Base-by-base conservation (phyloP, 2,113 vertebrate genomes). In the Phainopepla nitens region DNA sequence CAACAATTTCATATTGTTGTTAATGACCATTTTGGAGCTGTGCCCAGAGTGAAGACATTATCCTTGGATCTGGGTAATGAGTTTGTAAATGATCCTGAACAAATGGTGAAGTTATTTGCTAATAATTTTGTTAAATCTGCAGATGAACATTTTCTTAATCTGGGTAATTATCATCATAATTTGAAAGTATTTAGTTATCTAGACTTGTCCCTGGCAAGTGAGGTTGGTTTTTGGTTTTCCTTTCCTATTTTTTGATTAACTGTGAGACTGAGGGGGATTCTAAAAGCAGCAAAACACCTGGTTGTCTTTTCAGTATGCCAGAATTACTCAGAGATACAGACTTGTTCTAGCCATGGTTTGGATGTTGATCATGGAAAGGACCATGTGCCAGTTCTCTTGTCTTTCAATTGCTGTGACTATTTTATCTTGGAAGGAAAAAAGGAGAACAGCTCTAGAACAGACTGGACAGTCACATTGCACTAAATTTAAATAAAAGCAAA, bases 21-120 rank as follows among this genome's bases (percentile, higher is more conserved):
- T 96, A 96, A 97, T 95, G 95, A 95, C 82, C 78, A 62, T 96
- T 95, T 95, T 96, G 95, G 91, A 91, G 14, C 17, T 58, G 13
- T 90, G 95, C 94, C 94, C 57, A 86, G 70, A 87, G 33, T 71
- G 82, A 95, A 80, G 68, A 90, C 65, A 77, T 94, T 96, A 80
- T 93, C 91, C 78, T 88, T 95, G 90, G 87, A 86, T 82, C 82
- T 82, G 93, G 57, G 36, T 91, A 95, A 91, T 80, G 66, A 89
- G 78, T 91, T 95, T 90, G 82, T 60, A 91, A 96, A 93, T 96
- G 93, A 95, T 95, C 90, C 70, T 80, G 82, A 95, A 81, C 91
- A 93, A 96, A 97, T 85, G 87, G 77, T 80, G 42, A 93, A 91
- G 78, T 69, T 96, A 93, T 93, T 94, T 94, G 80, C 42, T 91